phyloP scores from a whole-genome alignment of 64 coral and sea anemone species.

The Actinia equina region DNA sequence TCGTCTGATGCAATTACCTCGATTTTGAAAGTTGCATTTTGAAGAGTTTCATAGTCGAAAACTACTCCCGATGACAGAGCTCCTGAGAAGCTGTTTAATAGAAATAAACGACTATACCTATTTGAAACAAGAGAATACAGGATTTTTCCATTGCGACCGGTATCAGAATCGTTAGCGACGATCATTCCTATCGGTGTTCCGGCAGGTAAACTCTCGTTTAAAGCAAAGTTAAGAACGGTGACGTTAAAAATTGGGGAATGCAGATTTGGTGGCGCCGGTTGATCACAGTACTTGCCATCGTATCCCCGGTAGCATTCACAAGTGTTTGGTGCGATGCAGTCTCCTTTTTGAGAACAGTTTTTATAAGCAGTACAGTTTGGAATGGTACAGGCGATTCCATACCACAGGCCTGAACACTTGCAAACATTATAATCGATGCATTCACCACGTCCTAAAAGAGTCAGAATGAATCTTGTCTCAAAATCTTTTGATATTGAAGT shows the following conservation, averaged over 20 bases:
- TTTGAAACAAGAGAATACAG: slow-evolving; percentile 21
- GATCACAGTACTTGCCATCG: slow-evolving; percentile 27
- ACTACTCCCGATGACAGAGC: neutral
- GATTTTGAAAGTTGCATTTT: neutral
- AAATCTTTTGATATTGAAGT: no score
- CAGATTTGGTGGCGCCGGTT: slow-evolving; percentile 9
- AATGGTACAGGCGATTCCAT: slow-evolving; percentile 23
- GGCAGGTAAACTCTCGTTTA: slow-evolving; percentile 8
- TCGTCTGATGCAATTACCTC: slow-evolving; percentile 24
- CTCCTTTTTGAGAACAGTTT: no score
- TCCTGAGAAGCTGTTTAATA: slow-evolving; percentile 8
- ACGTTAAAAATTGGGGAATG: slow-evolving; percentile 5
- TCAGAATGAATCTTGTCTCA: no score
- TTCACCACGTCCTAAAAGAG: slow-evolving; percentile 19
- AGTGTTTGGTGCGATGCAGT: no score
- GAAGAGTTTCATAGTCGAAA: slow-evolving; percentile 21
- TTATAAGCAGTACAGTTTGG: slow-evolving; percentile 32
- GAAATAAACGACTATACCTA: neutral
- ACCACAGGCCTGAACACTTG: slow-evolving; percentile 21
- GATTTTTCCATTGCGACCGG: slow-evolving; percentile 31
- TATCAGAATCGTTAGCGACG: slow-evolving; percentile 29
- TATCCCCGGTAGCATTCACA: no score
- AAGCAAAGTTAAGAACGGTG: neutral
- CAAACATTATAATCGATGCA: slow-evolving; percentile 30
- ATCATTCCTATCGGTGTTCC: slow-evolving; percentile 14